Conservation (phyloP, 2,888 invertebrate species). For the Mesorhabditis spiculigera region DNA sequence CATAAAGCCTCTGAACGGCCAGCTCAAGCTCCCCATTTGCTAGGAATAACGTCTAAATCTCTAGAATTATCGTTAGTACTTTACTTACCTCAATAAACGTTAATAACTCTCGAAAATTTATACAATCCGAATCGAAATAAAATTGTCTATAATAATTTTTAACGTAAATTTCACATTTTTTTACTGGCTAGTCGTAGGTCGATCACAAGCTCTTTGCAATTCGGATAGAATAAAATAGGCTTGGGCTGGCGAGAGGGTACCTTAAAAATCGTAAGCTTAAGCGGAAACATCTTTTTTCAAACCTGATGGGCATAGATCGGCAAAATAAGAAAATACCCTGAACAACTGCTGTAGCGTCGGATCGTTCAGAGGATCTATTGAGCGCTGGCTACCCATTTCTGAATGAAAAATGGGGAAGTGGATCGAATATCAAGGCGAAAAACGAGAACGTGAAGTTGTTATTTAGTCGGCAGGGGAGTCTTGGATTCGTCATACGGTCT, state of each 20-base stretch:
- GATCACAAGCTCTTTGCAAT: constrained; percentile 4
- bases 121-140: constrained; percentile 2
- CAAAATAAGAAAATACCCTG: not conserved
- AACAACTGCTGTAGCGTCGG: not conserved
- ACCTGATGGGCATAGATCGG: constrained; percentile 3
- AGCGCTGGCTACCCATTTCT: not conserved
- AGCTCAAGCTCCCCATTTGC: not conserved
- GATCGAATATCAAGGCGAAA: no score
- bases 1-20: not conserved
- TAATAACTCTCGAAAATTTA: not conserved
- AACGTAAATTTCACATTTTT: not conserved
- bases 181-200: not conserved
- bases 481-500: no score
- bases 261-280: no score
- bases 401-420: no score
- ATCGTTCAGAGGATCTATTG: not conserved
- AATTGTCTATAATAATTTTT: not conserved
- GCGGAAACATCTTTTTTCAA: no score
- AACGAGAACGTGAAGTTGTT: no score
- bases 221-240: constrained; percentile 3
- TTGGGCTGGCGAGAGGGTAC: not conserved
- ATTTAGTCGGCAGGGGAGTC: no score
- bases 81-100: not conserved
- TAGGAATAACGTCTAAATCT: not conserved
- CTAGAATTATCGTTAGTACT: not conserved